These are phyloP conservation scores for Micropoecilia bifurca DNA, from an alignment of 2,797 vertebrate genomes.

Conservation along the genomic window DNA sequence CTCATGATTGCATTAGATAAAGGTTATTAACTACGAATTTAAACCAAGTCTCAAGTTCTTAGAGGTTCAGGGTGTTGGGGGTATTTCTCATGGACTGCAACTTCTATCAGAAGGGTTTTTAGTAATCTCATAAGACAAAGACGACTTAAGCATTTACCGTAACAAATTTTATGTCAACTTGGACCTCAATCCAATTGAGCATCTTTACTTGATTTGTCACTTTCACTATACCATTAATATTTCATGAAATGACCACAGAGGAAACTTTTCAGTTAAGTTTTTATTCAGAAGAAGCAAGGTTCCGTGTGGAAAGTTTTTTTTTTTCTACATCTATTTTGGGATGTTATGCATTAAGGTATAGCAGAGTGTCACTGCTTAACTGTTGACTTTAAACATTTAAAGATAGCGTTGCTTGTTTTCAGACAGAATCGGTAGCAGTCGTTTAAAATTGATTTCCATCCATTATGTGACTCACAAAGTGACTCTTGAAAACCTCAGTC, in stretches of 20 bases:
- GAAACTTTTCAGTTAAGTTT: neutral
- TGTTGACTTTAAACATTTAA: neutral
- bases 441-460: neutral
- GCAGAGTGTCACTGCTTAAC: neutral
- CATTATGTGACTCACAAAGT: conserved; percentile 24
- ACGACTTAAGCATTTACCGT: neutral
- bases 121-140: neutral
- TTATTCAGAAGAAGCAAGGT: neutral
- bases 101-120: neutral
- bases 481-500: neutral
- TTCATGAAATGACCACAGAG: neutral
- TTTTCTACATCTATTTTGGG: neutral
- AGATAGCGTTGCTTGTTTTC: neutral
- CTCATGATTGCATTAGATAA: too few species aligned
- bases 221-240: neutral
- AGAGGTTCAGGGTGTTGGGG: too few species aligned
- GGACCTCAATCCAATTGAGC: neutral
- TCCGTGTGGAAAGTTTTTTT: neutral
- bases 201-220: neutral
- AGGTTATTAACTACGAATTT: too few species aligned
- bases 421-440: neutral
- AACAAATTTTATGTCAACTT: neutral
- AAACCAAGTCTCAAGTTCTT: too few species aligned
- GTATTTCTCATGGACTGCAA: neutral
- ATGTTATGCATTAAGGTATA: neutral